phyloP scores from a whole-genome alignment of 2,113 vertebrate species.

The Cephalopholis sonnerati region DNA sequence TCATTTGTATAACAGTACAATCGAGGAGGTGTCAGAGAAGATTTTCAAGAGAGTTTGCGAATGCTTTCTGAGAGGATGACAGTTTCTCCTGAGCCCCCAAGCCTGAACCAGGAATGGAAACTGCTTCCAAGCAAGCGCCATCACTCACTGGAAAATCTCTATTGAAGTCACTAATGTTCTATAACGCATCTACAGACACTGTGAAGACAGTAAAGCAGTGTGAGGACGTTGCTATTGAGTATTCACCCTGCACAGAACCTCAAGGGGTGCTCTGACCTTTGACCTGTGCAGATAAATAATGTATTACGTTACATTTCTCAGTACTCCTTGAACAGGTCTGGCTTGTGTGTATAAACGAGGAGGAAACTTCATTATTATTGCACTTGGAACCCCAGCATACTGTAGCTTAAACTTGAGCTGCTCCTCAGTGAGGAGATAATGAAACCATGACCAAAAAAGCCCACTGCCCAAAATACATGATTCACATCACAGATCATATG shows the following conservation, averaged over 20 bases:
- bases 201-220: slow-evolving; percentile 3
- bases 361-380: slow-evolving; percentile 52
- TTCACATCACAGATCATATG: slow-evolving; percentile 27
- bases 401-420: slow-evolving; percentile 16
- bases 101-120: too few relatives aligned
- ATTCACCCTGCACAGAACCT: slow-evolving; percentile 3
- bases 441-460: background rate
- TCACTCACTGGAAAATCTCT: background rate
- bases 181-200: background rate
- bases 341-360: background rate
- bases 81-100: background rate
- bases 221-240: background rate
- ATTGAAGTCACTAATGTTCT: background rate
- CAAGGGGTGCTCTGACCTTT: slow-evolving; percentile 4
- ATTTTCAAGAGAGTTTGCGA: background rate
- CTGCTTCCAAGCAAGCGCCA: background rate
- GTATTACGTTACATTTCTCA: background rate
- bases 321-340: background rate
- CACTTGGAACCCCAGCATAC: slow-evolving; percentile 43
- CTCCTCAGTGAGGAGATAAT: background rate
- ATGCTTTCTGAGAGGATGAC: background rate
- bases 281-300: background rate
- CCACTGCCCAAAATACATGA: background rate
- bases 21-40: slow-evolving; percentile 6
- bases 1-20: slow-evolving; percentile 16